Percentiles rank a stretch among this genome's conserved stretches.
Conservation (phyloP, 2,888 invertebrate species). For the Dicyrtomina minuta region DNA sequence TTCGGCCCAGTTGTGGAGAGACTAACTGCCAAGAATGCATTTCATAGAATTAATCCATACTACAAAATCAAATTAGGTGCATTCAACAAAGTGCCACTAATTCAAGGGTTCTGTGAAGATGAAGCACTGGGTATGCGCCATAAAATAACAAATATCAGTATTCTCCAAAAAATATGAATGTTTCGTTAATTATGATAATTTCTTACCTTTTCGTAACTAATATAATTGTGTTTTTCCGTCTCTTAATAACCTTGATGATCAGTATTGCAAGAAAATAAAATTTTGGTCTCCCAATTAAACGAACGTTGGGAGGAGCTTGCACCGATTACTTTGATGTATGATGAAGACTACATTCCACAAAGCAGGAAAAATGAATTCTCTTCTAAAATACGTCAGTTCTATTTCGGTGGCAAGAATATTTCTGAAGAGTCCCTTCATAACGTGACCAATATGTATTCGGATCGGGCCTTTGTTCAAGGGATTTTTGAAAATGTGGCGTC, state of each 20-base stretch:
- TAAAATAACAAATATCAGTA: neutral
- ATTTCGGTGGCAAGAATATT: neutral
- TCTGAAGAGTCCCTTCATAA: neutral
- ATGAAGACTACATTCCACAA: neutral
- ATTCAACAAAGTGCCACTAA: neutral
- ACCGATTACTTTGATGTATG: neutral
- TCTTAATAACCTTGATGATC: neutral
- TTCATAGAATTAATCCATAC: neutral
- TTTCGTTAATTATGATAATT: too few relatives aligned
- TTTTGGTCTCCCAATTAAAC: neutral
- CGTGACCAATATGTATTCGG: conserved; percentile 4
- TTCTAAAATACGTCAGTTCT: neutral
- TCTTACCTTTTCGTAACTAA: neutral
- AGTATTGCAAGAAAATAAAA: neutral
- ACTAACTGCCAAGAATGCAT: neutral
- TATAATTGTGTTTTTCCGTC: neutral
- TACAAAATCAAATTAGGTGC: neutral
- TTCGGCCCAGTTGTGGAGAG: neutral
- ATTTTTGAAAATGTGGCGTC: neutral
- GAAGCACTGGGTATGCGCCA: neutral
- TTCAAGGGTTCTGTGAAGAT: neutral
- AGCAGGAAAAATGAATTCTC: neutral
- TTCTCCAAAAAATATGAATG: neutral
- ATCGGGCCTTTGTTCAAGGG: neutral
- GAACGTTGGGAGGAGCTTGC: neutral